Conservation (phyloP, 2,797 vertebrate species). For the Dryobates pubescens region DNA sequence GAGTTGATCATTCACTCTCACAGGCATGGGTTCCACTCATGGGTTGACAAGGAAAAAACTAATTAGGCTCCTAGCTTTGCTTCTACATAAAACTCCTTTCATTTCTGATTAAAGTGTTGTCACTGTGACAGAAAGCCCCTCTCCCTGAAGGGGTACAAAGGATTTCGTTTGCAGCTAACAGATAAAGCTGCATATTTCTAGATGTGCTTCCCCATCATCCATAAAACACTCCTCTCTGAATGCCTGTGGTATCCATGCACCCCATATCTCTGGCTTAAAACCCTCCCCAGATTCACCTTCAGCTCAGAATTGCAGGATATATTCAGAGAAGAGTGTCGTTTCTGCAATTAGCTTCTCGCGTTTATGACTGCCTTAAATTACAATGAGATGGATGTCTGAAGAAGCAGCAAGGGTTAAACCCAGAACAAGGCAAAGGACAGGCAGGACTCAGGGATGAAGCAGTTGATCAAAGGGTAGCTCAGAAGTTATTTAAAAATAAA, state of each 20-base stretch:
- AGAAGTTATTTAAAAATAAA: constrained; percentile 64
- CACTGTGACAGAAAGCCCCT: not conserved
- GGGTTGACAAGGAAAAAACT: not conserved
- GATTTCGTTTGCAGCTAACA: not conserved
- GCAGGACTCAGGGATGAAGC: constrained; percentile 12
- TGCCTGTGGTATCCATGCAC: not conserved
- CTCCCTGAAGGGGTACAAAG: not conserved
- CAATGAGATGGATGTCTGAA: not conserved
- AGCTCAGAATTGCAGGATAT: not conserved
- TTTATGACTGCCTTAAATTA: not conserved
- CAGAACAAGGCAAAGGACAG: not conserved
- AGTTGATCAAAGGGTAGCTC: constrained; percentile 56
- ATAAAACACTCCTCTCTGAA: not conserved
- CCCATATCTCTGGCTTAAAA: not conserved
- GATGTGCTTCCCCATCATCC: not conserved
- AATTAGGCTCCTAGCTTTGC: not conserved
- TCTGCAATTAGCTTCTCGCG: not conserved
- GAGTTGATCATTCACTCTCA: not conserved
- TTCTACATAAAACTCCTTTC: not conserved
- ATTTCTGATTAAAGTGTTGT: not conserved
- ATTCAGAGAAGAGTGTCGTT: not conserved
- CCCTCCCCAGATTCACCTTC: not conserved
- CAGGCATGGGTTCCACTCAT: not conserved
- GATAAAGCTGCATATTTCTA: not conserved
- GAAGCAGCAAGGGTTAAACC: constrained; percentile 37